These are phyloP conservation scores for Leuciscus idus DNA, from an alignment of 2,113 vertebrate species.

Conservation along the genomic window DNA sequence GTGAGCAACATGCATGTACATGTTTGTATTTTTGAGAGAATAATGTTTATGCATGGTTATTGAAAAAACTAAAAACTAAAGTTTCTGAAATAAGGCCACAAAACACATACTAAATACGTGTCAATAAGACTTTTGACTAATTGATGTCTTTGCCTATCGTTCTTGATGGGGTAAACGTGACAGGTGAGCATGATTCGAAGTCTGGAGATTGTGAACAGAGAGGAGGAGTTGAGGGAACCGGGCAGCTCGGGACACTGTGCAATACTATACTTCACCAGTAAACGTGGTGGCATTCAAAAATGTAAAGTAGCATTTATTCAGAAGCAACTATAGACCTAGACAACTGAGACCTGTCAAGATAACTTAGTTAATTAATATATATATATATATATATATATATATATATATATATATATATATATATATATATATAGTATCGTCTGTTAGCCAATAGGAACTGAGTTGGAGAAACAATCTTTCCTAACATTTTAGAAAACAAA, in stretches of 20 bases:
- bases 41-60: too few relatives aligned
- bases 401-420: background rate
- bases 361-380: background rate
- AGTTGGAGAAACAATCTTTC: background rate
- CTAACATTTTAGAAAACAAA: background rate
- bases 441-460: background rate
- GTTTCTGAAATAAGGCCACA: too few relatives aligned
- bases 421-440: background rate
- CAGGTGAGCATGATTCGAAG: background rate
- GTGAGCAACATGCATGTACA: too few relatives aligned
- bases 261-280: background rate
- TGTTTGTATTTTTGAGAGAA: too few relatives aligned
- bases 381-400: background rate
- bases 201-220: background rate
- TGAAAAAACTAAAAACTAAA: too few relatives aligned
- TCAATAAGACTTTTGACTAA: too few relatives aligned
- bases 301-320: background rate
- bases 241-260: background rate
- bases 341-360: background rate
- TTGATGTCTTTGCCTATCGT: too few relatives aligned
- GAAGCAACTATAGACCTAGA: background rate
- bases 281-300: background rate
- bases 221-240: background rate
- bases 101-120: too few relatives aligned
- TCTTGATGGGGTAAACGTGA: background rate